Conservation (phyloP, 2,113 vertebrate genomes). For the Ondatra zibethicus region DNA sequence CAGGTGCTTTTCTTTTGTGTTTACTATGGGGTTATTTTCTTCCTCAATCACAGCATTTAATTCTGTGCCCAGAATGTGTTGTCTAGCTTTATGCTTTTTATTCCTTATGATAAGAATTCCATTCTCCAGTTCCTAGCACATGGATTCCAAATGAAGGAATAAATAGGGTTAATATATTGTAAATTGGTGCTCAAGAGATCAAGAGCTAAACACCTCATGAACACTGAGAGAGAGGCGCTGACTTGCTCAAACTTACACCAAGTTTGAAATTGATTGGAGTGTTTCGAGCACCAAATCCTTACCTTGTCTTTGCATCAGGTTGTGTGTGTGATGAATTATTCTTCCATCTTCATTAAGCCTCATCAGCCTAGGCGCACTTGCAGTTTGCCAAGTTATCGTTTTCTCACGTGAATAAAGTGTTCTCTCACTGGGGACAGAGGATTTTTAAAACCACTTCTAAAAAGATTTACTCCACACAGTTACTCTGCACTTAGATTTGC, state of each 20-base stretch:
- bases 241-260: background rate
- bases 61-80: background rate
- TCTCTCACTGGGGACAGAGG: background rate
- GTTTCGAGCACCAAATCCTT: background rate
- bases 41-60: background rate
- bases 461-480: background rate
- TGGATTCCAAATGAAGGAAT: background rate
- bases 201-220: background rate
- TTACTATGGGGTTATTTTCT: background rate
- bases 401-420: background rate
- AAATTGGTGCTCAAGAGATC: background rate
- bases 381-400: background rate
- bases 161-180: background rate
- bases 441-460: conserved; percentile 27
- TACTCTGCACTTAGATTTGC: background rate
- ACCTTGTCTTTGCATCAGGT: background rate
- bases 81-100: background rate
- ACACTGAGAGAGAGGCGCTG: background rate
- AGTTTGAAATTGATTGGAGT: background rate
- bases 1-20: background rate
- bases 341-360: background rate
- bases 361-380: background rate
- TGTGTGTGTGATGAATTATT: background rate
- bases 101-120: background rate
- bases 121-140: background rate